These are phyloP conservation scores for Melanostigma gelatinosum DNA, from an alignment of 2,113 vertebrate species.

Conservation along the genomic window DNA sequence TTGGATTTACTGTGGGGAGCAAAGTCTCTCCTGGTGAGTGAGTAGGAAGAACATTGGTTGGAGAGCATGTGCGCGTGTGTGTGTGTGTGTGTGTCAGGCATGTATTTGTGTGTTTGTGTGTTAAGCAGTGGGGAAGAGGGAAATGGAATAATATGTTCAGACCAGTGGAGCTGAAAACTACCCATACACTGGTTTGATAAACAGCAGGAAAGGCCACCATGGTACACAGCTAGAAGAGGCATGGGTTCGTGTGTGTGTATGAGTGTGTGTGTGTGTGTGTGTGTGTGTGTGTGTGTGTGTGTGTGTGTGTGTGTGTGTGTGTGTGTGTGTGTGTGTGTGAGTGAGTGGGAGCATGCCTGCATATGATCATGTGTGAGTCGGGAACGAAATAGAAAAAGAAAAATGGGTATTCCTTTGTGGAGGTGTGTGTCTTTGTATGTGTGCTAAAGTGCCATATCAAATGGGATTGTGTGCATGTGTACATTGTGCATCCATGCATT, in stretches of 20 bases:
- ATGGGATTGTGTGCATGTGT: constrained; percentile 5
- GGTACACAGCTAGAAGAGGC: constrained; percentile 59
- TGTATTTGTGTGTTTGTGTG: constrained; percentile 72
- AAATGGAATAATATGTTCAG: constrained; percentile 83
- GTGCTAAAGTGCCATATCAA: constrained; percentile 50
- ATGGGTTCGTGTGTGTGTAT: constrained; percentile 8
- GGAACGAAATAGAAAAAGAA: constrained; percentile 52
- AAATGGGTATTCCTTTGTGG: constrained; percentile 53
- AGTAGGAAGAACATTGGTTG: constrained; percentile 45
- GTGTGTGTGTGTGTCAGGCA: constrained; percentile 20
- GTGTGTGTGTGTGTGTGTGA: constrained; percentile 24
- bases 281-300: neutral
- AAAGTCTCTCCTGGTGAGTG: constrained; percentile 64
- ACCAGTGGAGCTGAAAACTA: constrained; percentile 83
- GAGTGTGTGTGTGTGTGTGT: neutral
- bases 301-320: constrained; percentile 4
- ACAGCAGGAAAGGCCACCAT: constrained; percentile 73
- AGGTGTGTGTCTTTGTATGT: constrained; percentile 25
- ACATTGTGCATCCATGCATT: constrained; percentile 58
- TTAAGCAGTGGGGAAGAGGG: constrained; percentile 72
- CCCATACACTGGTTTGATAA: constrained; percentile 82
- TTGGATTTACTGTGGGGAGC: constrained; percentile 76
- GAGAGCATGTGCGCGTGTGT: constrained; percentile 17
- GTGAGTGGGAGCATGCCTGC: constrained; percentile 11
- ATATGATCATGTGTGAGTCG: constrained; percentile 41